Evolutionary conservation across 2,888 invertebrate genomes (phyloP).

Genomic region (Amiota mariae): DNA sequence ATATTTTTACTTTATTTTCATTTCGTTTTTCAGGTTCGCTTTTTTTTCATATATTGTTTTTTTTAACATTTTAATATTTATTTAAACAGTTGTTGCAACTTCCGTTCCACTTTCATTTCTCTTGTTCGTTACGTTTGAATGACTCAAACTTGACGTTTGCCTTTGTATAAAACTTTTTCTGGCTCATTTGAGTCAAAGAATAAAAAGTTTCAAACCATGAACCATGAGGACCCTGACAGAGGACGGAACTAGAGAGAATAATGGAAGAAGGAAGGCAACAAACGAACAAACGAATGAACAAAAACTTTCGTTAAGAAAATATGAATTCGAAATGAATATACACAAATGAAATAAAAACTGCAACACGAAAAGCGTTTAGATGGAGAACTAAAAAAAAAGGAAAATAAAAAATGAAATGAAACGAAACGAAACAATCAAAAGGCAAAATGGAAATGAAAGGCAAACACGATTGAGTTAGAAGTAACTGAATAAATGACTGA

Average conservation of each 20-base stretch:
- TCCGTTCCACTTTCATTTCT: slow-evolving; percentile 65
- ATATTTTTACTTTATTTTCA: slow-evolving; percentile 38
- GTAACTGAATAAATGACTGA: slow-evolving; percentile 55
- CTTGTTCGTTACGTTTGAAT: slow-evolving; percentile 63
- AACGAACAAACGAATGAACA: slow-evolving; percentile 52
- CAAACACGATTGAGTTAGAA: slow-evolving; percentile 67
- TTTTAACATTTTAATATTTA: slow-evolving; percentile 64
- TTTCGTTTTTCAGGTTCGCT: slow-evolving; percentile 5
- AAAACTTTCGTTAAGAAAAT: slow-evolving; percentile 66
- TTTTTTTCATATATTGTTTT: slow-evolving; percentile 40
- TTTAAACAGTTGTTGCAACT: slow-evolving; percentile 66
- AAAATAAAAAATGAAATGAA: slow-evolving; percentile 53
- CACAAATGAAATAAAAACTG: slow-evolving; percentile 64
- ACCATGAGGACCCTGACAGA: slow-evolving; percentile 12
- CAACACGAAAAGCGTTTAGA: slow-evolving; percentile 44
- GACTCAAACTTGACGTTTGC: slow-evolving; percentile 67
- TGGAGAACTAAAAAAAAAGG: slow-evolving; percentile 23
- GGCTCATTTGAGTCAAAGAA: slow-evolving; percentile 63
- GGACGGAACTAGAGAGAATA: slow-evolving; percentile 5
- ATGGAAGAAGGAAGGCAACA: slow-evolving; percentile 22
- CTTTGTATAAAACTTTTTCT: slow-evolving; percentile 65
- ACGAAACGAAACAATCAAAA: slow-evolving; percentile 14
- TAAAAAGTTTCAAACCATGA: slow-evolving; percentile 59
- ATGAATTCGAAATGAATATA: slow-evolving; percentile 67
- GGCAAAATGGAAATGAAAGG: slow-evolving; percentile 61